These are phyloP conservation scores for Chaetogeoica ovagalla DNA, from an alignment of 2,888 invertebrate genomes.

Conservation along the genomic window DNA sequence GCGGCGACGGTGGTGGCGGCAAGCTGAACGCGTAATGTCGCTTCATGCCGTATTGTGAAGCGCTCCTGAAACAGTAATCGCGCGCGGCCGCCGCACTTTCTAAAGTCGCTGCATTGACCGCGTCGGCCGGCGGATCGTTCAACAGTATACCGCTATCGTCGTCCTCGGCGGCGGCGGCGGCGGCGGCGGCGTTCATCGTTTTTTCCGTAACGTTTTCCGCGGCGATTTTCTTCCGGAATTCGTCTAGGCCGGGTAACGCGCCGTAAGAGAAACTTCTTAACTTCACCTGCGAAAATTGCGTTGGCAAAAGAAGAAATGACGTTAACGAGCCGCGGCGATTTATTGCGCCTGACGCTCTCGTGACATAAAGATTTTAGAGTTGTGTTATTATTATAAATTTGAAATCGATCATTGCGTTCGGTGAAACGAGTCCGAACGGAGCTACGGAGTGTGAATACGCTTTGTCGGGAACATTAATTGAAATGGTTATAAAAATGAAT, in stretches of 20 bases:
- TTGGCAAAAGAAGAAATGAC: no score
- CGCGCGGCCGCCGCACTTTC: background rate
- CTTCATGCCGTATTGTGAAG: conserved; percentile 48
- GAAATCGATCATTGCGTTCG: no score
- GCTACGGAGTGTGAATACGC: no score
- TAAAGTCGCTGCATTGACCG: background rate
- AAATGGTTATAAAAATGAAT: no score
- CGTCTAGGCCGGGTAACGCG: conserved; percentile 72
- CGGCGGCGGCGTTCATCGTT: background rate
- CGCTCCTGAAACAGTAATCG: conserved; percentile 61
- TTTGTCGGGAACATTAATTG: no score
- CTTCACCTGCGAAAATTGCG: conserved; percentile 28
- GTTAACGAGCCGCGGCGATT: no score
- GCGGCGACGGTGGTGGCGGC: conserved; percentile 12
- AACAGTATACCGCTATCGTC: conserved; percentile 75
- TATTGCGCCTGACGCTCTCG: no score
- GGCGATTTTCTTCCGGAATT: conserved; percentile 63
- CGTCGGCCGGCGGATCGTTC: conserved; percentile 44
- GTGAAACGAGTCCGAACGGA: no score
- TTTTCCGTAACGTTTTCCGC: conserved; percentile 57
- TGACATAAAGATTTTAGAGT: no score
- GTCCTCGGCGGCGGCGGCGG: conserved; percentile 60
- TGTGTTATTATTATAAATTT: no score
- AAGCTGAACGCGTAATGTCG: conserved; percentile 36
- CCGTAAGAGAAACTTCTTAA: conserved; percentile 74